phyloP scores from a whole-genome alignment of 2,113 vertebrate genomes.

The Mesocricetus auratus region DNA sequence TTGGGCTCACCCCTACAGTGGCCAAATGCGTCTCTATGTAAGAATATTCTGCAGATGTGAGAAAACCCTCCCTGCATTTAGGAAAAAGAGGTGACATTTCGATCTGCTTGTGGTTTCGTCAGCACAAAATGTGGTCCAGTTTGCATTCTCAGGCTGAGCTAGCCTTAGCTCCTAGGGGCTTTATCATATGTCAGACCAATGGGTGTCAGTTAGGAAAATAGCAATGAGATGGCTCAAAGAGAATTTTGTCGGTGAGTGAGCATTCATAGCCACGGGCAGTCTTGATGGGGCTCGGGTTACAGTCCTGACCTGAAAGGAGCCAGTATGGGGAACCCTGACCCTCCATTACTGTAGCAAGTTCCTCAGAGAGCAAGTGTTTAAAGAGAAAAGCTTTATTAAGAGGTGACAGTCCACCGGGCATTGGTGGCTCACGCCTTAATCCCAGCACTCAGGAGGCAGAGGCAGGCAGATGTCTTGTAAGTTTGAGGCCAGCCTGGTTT shows the following conservation, averaged over 20 bases:
- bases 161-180: neutral
- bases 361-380: neutral
- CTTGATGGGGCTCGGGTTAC: neutral
- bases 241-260: neutral
- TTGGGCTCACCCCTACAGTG: too few species aligned
- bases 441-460: too few species aligned
- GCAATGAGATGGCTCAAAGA: neutral
- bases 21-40: neutral
- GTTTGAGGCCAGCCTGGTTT: too few species aligned
- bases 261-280: neutral
- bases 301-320: neutral
- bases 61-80: neutral
- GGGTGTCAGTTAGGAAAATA: neutral
- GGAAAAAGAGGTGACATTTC: neutral
- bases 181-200: neutral
- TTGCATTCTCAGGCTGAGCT: neutral
- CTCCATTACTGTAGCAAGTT: neutral
- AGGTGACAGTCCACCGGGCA: neutral
- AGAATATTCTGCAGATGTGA: slow-evolving; percentile 11
- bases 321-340: neutral
- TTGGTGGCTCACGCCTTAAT: too few species aligned
- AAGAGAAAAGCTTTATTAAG: neutral
- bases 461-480: too few species aligned
- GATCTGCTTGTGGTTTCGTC: neutral
- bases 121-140: neutral